phyloP scores from a whole-genome alignment of 2,888 invertebrate genomes.

The Cantharis rustica region DNA sequence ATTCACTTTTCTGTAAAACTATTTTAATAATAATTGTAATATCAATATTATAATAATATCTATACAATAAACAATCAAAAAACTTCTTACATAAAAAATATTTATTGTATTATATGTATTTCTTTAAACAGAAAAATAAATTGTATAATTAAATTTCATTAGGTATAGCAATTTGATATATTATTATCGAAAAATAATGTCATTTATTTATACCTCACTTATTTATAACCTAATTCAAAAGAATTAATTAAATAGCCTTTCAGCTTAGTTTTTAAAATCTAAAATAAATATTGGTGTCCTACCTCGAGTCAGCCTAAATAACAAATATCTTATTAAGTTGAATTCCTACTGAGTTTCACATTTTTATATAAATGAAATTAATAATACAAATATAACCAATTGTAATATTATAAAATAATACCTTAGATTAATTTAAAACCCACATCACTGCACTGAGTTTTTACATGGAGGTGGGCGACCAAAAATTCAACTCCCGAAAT shows the following conservation, averaged over 20 bases:
- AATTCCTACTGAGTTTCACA: not conserved
- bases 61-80: not conserved
- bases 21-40: not conserved
- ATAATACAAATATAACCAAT: not conserved
- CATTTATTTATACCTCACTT: not conserved
- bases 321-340: not conserved
- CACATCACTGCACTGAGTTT: not conserved
- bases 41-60: not conserved
- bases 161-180: not conserved
- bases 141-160: not conserved
- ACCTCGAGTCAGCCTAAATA: not conserved
- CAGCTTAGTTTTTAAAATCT: not conserved
- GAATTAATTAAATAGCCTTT: not conserved
- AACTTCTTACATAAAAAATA: not conserved
- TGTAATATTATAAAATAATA: not conserved
- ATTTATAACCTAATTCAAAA: not conserved
- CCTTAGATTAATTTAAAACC: not conserved
- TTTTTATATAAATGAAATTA: not conserved
- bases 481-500: constrained; percentile 81
- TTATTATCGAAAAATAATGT: not conserved
- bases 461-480: constrained; percentile 85
- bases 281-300: not conserved
- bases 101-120: not conserved
- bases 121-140: not conserved
- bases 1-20: not conserved